phyloP scores from a whole-genome alignment of 2,888 invertebrate genomes.

The Boloria selene region DNA sequence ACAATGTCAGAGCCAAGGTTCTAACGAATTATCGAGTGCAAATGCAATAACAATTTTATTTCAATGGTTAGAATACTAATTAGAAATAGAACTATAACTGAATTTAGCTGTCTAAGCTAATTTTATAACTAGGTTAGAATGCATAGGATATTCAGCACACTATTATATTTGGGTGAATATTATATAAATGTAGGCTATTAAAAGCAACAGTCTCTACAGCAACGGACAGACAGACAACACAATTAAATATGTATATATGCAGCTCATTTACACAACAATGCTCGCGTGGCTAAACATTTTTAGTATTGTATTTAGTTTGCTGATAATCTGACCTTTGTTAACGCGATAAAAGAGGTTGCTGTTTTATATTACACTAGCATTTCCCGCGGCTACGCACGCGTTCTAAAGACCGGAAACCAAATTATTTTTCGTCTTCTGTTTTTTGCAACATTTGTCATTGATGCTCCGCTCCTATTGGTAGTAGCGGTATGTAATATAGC shows the following conservation, averaged over 20 bases:
- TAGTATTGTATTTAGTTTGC: constrained; percentile 23
- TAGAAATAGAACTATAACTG: neutral
- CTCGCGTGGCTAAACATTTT: constrained; percentile 34
- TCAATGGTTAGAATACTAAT: constrained; percentile 12
- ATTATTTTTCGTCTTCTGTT: too few relatives aligned
- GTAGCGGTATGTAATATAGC: too few relatives aligned
- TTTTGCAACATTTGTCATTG: too few relatives aligned
- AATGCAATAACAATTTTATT: constrained; percentile 39
- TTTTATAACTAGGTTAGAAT: neutral
- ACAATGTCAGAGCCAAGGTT: constrained; percentile 45
- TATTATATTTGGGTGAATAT: neutral
- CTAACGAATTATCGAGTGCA: constrained; percentile 39
- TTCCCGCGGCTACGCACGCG: too few relatives aligned
- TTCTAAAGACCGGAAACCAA: too few relatives aligned
- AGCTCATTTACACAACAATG: constrained; percentile 32
- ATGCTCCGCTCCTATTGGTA: too few relatives aligned
- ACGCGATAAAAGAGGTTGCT: constrained; percentile 20
- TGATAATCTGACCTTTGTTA: constrained; percentile 29
- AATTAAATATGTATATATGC: constrained; percentile 26
- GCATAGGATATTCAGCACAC: neutral
- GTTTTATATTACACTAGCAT: constrained; percentile 10
- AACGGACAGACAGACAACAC: constrained; percentile 35
- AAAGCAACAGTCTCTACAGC: constrained; percentile 20
- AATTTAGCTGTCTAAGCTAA: neutral
- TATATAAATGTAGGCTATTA: neutral